A percentile compares a stretch with the other conserved stretches of the same genome.
phyloP scores from a whole-genome alignment of 1,140 invertebrate genomes.

The Papilio glaucus region DNA sequence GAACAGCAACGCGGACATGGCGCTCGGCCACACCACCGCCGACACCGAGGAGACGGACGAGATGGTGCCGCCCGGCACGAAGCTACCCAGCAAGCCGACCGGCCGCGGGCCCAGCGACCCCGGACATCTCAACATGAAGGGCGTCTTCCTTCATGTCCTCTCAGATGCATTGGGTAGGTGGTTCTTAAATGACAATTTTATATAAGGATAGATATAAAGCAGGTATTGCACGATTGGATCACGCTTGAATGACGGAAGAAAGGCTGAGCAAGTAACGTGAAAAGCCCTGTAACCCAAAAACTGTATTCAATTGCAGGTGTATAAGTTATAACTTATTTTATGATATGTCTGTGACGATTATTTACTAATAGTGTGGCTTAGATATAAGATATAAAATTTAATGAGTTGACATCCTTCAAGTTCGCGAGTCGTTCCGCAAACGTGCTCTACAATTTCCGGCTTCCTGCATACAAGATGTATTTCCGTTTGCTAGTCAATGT shows the following conservation, averaged over 20 bases:
- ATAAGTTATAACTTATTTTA: no score
- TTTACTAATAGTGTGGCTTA: not conserved
- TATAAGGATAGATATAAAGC: not conserved
- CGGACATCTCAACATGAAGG: slow-evolving; percentile 97
- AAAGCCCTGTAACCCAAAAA: no score
- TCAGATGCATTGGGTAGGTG: slow-evolving; percentile 94
- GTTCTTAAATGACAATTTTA: not conserved
- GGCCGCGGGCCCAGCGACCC: slow-evolving; percentile 83
- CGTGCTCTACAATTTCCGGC: not conserved
- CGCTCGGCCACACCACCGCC: slow-evolving; percentile 81
- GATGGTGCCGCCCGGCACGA: slow-evolving; percentile 83
- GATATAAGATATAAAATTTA: slow-evolving; percentile 2
- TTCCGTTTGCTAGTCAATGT: slow-evolving; percentile 12
- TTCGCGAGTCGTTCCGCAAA: slow-evolving; percentile 4
- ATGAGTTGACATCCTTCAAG: not conserved
- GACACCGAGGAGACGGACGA: slow-evolving; percentile 93
- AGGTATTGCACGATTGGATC: no score
- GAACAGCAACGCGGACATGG: slow-evolving; percentile 77
- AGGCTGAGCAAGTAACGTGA: no score
- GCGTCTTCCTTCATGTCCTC: slow-evolving; percentile 98
- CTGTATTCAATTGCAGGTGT: no score
- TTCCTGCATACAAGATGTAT: slow-evolving; percentile 13
- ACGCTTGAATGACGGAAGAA: no score
- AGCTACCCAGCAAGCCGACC: slow-evolving; percentile 66
- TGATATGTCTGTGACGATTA: not conserved